Conservation (phyloP, 1,140 invertebrate species). For the Pygmarrhopalites habei region DNA sequence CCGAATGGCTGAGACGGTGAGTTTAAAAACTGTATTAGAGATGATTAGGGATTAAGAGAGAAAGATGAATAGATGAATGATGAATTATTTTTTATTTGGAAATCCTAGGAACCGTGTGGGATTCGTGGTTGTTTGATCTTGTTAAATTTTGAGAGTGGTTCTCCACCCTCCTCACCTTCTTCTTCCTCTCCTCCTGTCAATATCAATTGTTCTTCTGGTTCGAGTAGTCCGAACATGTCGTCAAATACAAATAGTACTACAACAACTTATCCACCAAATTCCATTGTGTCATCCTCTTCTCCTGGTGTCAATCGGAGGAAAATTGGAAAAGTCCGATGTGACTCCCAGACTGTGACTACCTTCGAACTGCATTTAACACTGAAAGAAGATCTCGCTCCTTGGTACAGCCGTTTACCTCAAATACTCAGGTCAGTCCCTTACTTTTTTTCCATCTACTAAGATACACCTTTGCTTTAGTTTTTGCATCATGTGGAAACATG, state of each 20-base stretch:
- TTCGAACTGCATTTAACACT: slow-evolving; percentile 57
- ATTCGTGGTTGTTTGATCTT: slow-evolving; percentile 48
- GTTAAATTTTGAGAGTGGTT: slow-evolving; percentile 42
- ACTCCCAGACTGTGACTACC: slow-evolving; percentile 71
- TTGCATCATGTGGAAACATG: too few relatives aligned
- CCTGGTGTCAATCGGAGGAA: slow-evolving; percentile 43
- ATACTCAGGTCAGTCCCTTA: slow-evolving; percentile 75
- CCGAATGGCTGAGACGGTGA: slow-evolving; percentile 65
- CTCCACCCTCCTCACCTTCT: slow-evolving; percentile 18
- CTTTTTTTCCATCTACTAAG: too few relatives aligned
- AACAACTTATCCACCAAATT: slow-evolving; percentile 1
- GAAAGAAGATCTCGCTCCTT: slow-evolving; percentile 76
- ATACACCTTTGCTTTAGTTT: too few relatives aligned
- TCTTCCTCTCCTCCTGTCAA: slow-evolving; percentile 14
- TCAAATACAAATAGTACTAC: neutral
- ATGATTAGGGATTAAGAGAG: too few relatives aligned
- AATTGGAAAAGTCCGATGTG: slow-evolving; percentile 64
- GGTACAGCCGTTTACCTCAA: slow-evolving; percentile 72
- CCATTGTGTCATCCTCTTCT: neutral
- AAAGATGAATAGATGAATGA: too few relatives aligned
- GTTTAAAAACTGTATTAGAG: too few relatives aligned
- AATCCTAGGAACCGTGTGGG: slow-evolving; percentile 82
- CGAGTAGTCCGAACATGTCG: neutral
- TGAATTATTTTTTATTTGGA: too few relatives aligned
- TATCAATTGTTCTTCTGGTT: neutral